Evolutionary conservation across 2,113 vertebrate genomes (phyloP), one percentile per base, ranked within the genome.

Genomic region (Danionella cerebrum): DNA sequence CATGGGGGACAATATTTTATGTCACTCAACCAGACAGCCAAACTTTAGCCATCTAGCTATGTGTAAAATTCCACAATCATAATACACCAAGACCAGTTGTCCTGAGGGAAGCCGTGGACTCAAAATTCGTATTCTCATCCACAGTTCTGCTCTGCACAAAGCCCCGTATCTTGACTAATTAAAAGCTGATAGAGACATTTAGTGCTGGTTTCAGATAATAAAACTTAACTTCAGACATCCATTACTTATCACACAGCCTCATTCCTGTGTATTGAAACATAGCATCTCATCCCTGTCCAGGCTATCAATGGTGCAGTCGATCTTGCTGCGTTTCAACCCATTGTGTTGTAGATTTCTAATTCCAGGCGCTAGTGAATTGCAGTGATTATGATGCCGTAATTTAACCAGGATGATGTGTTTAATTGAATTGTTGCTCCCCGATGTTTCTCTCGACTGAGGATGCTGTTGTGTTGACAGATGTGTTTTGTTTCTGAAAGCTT

Each of bases 331-430:
- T 48, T 63, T 64, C 60, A 35, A 19, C 44, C 60, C 29, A 50
- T 64, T 64, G 59, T 57, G 27, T 22, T 57, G 41, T 51, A 14
- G 25, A 54, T 74, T 84, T 79, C 81, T 77, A 84, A 80, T 76
- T 73, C 24, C 75, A 75, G 81, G 75, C 67, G 75, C 73, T 75
- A 64, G 77, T 81, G 83, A 86, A 85, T 84, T 85, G 83, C 84
- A 69, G 83, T 85, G 84, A 86, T 86, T 86, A 86, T 84, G 81
- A 83, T 79, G 81, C 79, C 77, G 79, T 88, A 86, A 88, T 86
- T 86, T 85, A 88, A 86, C 78, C 83, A 85, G 78, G 83, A 86
- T 71, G 78, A 82, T 83, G 81, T 85, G 83, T 84, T 86, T 85
- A 86, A 88, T 86, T 84, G 83, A 85, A 83, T 80, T 84, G 82